Evolutionary conservation across 2,888 invertebrate species (phyloP).

Genomic region (Thymelicus acteon): DNA sequence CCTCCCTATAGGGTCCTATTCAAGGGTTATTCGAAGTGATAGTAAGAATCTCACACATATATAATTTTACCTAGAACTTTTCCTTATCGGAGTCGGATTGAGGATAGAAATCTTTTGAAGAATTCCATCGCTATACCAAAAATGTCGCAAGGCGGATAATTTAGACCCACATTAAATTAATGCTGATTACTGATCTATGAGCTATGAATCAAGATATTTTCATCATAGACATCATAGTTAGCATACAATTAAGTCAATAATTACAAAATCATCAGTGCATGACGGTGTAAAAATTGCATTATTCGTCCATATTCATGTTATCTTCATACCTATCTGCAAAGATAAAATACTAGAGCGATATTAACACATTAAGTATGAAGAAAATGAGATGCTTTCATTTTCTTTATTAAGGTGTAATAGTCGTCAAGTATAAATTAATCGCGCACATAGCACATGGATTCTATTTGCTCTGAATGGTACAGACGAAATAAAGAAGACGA

Average conservation of each 20-base stretch:
- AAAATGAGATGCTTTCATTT: conserved; percentile 5
- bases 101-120: no score
- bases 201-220: conserved; percentile 12
- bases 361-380: neutral
- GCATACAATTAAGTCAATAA: conserved; percentile 10
- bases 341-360: conserved; percentile 1
- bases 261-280: conserved; percentile 12
- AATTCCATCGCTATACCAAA: no score
- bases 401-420: neutral
- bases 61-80: no score
- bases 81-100: no score
- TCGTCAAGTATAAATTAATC: no score
- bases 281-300: conserved; percentile 3
- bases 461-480: no score
- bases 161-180: conserved; percentile 51
- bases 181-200: conserved; percentile 43
- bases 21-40: no score
- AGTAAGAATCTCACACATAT: no score
- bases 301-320: conserved; percentile 4
- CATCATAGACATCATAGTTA: neutral
- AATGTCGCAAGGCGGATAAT: conserved; percentile 34
- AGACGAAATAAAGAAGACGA: no score
- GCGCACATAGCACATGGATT: no score
- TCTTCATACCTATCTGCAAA: neutral
- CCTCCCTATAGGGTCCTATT: no score